Percentiles rank a stretch among this genome's conserved stretches.
These are phyloP conservation scores for Ricordea florida DNA, from an alignment of 92 coral and sea anemone genomes.

Conservation along the genomic window DNA sequence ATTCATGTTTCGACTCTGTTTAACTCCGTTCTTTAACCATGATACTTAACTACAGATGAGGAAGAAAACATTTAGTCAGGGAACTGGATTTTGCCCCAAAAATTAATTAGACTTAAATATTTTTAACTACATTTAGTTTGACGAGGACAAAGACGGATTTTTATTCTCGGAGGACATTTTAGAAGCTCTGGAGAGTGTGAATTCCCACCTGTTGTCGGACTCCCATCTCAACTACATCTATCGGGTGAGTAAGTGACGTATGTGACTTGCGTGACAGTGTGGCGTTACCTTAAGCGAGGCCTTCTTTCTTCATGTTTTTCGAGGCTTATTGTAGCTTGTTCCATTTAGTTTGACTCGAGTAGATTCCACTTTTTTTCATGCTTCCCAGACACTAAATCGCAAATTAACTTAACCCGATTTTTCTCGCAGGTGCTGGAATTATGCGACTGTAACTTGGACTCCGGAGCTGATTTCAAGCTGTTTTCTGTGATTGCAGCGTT, in stretches of 20 bases:
- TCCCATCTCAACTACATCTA: conserved; percentile 86
- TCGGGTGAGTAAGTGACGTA: conserved; percentile 79
- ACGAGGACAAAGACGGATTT: conserved; percentile 86
- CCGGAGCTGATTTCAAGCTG: conserved; percentile 89
- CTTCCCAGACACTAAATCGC: too few species aligned
- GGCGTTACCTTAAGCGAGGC: too few species aligned
- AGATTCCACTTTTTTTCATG: too few species aligned
- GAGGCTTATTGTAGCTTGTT: too few species aligned
- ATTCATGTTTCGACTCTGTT: too few species aligned
- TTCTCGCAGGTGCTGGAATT: conserved; percentile 70
- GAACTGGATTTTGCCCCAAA: not conserved
- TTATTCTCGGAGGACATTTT: conserved; percentile 90
- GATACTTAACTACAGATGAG: too few species aligned
- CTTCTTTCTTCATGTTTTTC: too few species aligned
- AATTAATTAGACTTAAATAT: not conserved
- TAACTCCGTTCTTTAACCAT: too few species aligned
- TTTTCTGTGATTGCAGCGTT: conserved; percentile 95
- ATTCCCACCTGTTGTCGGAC: conserved; percentile 80
- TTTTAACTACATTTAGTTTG: conserved; percentile 59
- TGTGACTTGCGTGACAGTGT: not conserved
- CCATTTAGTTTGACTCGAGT: too few species aligned
- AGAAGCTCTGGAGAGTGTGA: conserved; percentile 89
- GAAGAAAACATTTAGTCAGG: not conserved
- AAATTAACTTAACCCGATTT: too few species aligned
- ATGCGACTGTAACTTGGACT: conserved; percentile 88